Base-by-base conservation (phyloP, 2,113 vertebrate species). In the Corythornis vintsioides region DNA sequence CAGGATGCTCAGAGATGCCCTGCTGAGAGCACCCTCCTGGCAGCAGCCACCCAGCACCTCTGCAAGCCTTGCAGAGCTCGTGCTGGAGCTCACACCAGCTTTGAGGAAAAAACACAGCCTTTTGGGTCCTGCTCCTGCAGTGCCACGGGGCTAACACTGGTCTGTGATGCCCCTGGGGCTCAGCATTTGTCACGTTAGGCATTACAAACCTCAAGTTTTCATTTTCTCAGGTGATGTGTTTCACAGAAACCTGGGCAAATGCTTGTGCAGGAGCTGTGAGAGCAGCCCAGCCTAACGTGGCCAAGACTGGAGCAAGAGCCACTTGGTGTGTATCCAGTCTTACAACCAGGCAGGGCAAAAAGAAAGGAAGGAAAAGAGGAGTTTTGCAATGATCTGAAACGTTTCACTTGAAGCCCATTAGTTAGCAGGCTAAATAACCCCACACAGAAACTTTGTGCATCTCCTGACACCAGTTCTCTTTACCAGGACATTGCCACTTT, bases 1-100 rank as follows among this genome's bases (percentile, higher is more conserved):
- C 56, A 35, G 40, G 74, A 56, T 59, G 38, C 45, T 71, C n/a
- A 50, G 81, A 17, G 33, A 61, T 0, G 1, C 21, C 17, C 42
- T 1, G 4, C 17, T n/a, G 66, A 53, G 0, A 59, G 43, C 48
- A 77, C 4, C 14, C 20, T 48, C 20, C 65, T 2, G 2, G 42
- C 6, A 74, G 31, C 14, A 83, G 60, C 38, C 33, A 15, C 45
- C 38, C 45, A 33, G 56, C 25, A 80, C 19, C 6, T 4, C 56
- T 6, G 26, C n/a, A 40, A 67, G 56, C 22, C 16, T 43, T 17
- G 48, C 33, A 64, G 1, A 2, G 28, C 1, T 1, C 0, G 3
- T 22, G 31, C 75, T 26, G 14, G 28, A 82, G 43, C 4, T 85
- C 64, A 59, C 15, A 64, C 13, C 35, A 55, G 1, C 31, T 71